Conservation (phyloP, 2,888 invertebrate genomes). For the Agrotis puta region DNA sequence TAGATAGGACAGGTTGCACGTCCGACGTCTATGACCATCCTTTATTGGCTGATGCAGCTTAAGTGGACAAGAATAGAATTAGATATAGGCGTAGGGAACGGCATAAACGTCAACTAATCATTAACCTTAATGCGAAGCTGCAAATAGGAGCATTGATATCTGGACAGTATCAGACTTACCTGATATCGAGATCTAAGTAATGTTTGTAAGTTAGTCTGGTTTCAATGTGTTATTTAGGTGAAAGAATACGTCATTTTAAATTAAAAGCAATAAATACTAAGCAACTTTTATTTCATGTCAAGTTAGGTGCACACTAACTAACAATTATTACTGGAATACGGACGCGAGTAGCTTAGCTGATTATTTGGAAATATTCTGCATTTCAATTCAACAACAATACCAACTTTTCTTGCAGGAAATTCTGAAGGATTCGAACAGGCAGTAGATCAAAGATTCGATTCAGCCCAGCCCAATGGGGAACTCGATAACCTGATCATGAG, state of each 20-base stretch:
- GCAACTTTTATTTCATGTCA: background rate
- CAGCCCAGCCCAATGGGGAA: conserved; percentile 82
- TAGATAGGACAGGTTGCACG: conserved; percentile 44
- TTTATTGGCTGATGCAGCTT: conserved; percentile 55
- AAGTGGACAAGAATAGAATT: conserved; percentile 54
- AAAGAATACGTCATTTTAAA: background rate
- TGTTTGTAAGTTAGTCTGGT: background rate
- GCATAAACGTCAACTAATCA: conserved; percentile 31
- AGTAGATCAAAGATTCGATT: conserved; percentile 84
- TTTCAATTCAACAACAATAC: conserved; percentile 15
- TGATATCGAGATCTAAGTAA: background rate
- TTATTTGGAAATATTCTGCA: background rate
- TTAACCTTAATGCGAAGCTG: conserved; percentile 36
- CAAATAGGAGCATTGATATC: background rate
- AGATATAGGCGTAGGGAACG: conserved; percentile 26
- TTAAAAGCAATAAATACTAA: background rate
- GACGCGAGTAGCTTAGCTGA: background rate
- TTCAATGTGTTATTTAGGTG: background rate
- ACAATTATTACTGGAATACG: conserved; percentile 3
- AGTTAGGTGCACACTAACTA: conserved; percentile 1
- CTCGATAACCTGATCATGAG: conserved; percentile 92
- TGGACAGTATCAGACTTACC: background rate
- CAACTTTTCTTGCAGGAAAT: conserved; percentile 78
- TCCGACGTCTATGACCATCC: conserved; percentile 24
- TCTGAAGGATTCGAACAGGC: conserved; percentile 85